Base-by-base conservation (phyloP, 1,140 invertebrate species). In the Drosophila kanapiae region DNA sequence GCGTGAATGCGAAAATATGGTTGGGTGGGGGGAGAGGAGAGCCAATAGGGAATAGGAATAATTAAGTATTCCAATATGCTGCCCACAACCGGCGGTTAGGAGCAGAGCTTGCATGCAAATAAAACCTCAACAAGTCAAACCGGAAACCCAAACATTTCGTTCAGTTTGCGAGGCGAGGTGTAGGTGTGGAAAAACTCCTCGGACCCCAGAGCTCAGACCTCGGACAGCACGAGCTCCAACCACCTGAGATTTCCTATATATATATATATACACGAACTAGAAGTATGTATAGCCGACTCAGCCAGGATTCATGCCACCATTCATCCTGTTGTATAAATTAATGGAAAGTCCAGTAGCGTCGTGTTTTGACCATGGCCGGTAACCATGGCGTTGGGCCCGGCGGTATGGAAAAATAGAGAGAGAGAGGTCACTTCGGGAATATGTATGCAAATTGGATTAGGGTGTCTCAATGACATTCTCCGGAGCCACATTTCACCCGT, bases 91-190 rank as follows among this genome's bases (percentile, higher is more conserved):
- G 58, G 54, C 40, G 47, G 69, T 27, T 42, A 23, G 58, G 59
- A 76, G 60, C 57, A 68, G 49, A 29, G 43, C 58, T 71, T 37
- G 85, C 81, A 90, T 88, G 85, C 84, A 88, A 88, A 88, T 88
- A 58, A 84, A 90, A 85, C 84, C 84, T 88, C 85, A 84, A 90
- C 84, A 84, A 88, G 84, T 90, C 84, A 88, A 69, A 80, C 68
- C 76, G 76, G 84, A 80, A 83, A 71, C 84, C 45, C 77, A 81
- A 80, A 84, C 78, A 78, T 49, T 80, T 80, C 77, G 53, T 82
- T 75, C 71, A 75, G 35, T 86, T 74, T 58, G 77, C 67, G 33
- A 33, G 23, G 33, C n/a, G 42, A 33, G 40, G 33, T 70, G 72
- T 76, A 38, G 53, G 75, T 57, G 56, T 67, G 48, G 72, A 67